phyloP scores from a whole-genome alignment of 2,797 vertebrate genomes.

The Coilia nasus region DNA sequence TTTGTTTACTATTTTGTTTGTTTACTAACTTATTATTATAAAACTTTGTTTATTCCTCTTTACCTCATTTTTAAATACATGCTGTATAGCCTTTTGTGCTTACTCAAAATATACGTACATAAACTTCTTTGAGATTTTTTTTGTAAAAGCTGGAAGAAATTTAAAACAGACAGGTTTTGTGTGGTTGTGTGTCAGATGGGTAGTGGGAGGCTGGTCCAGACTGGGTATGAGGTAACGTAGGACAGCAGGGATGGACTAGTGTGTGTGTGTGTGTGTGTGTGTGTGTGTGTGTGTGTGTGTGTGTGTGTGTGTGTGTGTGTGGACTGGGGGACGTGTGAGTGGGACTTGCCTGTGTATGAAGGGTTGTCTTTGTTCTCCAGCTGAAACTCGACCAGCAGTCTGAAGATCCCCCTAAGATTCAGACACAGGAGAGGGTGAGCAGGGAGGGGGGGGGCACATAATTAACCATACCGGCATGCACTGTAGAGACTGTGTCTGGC shows the following conservation, averaged over 20 bases:
- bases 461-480: too few relatives aligned
- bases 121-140: background rate
- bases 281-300: too few relatives aligned
- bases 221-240: background rate
- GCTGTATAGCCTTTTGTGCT: background rate
- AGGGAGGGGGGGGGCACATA: too few relatives aligned
- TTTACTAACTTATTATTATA: too few relatives aligned
- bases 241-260: background rate
- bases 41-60: too few relatives aligned
- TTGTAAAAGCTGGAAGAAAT: too few relatives aligned
- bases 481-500: too few relatives aligned
- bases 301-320: too few relatives aligned
- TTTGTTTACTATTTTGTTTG: too few relatives aligned
- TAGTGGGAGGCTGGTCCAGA: background rate
- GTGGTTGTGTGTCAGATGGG: background rate
- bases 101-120: background rate
- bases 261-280: too few relatives aligned
- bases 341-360: conserved; percentile 79
- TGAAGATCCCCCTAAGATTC: conserved; percentile 89
- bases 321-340: background rate
- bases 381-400: conserved; percentile 89
- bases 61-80: too few relatives aligned
- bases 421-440: background rate
- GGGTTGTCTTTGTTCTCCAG: conserved; percentile 92
- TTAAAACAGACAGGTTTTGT: too few relatives aligned